Percentiles rank a stretch among this genome's conserved stretches.
Evolutionary conservation across 1,140 invertebrate species (phyloP).

Genomic region (Neodiprion virginianus): DNA sequence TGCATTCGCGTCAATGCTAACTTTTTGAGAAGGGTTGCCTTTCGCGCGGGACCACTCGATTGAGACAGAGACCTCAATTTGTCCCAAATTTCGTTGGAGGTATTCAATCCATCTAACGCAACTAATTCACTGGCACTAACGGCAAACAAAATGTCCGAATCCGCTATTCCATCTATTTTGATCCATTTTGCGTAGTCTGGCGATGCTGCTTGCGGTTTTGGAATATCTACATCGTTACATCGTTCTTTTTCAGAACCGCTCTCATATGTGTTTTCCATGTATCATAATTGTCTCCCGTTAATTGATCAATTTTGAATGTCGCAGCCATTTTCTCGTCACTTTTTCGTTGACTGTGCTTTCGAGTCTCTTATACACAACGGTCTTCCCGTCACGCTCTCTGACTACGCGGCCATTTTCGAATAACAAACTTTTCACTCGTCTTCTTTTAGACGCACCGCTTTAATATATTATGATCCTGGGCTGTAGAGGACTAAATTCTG

Average conservation of each 20-base stretch:
- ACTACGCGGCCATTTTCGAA: no score
- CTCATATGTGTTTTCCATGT: constrained; percentile 18
- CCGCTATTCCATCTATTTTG: constrained; percentile 11
- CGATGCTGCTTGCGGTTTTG: not conserved
- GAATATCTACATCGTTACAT: constrained; percentile 7
- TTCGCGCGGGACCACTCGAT: constrained; percentile 17
- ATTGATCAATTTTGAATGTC: constrained; percentile 15
- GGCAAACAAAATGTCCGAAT: constrained; percentile 15
- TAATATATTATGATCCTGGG: no score
- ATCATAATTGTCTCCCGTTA: constrained; percentile 16
- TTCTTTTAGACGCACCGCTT: no score
- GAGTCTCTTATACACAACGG: no score
- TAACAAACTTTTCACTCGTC: no score
- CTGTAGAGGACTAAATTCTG: no score
- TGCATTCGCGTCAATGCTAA: constrained; percentile 22
- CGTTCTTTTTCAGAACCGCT: constrained; percentile 20
- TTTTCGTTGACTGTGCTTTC: no score
- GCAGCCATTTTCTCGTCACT: not conserved
- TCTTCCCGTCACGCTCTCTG: no score
- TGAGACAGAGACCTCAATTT: no score
- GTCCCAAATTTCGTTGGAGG: not conserved
- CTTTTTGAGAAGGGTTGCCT: constrained; percentile 27
- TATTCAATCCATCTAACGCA: constrained; percentile 5
- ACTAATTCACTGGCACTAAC: constrained; percentile 8
- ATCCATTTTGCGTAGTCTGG: not conserved